phyloP scores from a whole-genome alignment of 64 coral and sea anemone species.

The Stichodactyla mertensii region DNA sequence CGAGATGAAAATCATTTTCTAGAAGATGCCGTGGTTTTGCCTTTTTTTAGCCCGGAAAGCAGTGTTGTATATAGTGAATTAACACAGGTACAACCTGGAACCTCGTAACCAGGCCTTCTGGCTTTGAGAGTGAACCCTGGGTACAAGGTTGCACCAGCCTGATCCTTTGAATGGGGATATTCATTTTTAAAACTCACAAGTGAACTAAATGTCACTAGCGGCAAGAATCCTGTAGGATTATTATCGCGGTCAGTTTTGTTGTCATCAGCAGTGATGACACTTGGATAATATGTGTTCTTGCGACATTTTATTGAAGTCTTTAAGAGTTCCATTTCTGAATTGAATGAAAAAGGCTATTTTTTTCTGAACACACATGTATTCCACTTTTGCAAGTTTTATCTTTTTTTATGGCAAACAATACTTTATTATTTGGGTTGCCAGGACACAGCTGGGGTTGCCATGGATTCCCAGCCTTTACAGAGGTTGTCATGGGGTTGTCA shows the following conservation, averaged over 20 bases:
- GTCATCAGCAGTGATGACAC: neutral
- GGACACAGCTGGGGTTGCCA: neutral
- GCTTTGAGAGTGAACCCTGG: neutral
- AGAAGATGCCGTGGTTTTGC: neutral
- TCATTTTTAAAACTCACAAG: constrained; percentile 7
- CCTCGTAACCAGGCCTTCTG: neutral
- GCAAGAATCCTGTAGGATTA: neutral
- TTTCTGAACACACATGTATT: neutral
- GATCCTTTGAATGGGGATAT: neutral
- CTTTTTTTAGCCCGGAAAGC: neutral
- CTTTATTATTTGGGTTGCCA: neutral
- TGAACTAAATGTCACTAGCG: neutral
- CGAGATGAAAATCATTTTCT: constrained; percentile 15
- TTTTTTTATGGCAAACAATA: neutral
- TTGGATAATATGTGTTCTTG: neutral
- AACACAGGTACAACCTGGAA: neutral
- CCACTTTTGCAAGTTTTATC: neutral
- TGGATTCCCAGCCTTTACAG: neutral
- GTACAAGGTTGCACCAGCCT: neutral
- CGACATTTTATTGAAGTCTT: neutral
- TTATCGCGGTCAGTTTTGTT: neutral
- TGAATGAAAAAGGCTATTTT: neutral
- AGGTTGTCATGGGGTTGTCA: neutral
- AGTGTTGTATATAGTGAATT: constrained; percentile 10
- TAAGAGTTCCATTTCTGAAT: neutral